Base-by-base conservation (phyloP, 2,113 vertebrate species). In the Percopsis transmontana region DNA sequence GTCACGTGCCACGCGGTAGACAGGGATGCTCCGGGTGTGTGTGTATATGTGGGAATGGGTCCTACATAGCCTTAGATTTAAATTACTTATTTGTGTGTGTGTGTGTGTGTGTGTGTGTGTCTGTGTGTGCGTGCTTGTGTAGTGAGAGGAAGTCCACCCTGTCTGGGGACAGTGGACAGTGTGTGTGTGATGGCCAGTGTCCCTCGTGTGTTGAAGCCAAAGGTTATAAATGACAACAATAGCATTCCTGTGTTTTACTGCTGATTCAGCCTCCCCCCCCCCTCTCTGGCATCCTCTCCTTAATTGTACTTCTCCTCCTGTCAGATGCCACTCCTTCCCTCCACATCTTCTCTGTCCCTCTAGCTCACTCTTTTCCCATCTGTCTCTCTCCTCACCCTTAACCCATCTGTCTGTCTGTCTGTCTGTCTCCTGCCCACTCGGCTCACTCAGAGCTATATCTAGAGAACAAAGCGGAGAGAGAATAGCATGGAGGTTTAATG, bases 401-500 rank as follows among this genome's bases (percentile, higher is more conserved):
- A 77, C 83, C 65, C 75, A 53, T 55, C 79, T 68, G 70, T 72
- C 79, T 76, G 74, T 79, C 57, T 52, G 12, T 53, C 33, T 65
- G 20, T 47, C 40, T 66, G 15, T 53, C 39, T 23, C 20, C 58
- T 50, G 42, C 58, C 41, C 51, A 38, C 51, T 54, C 58, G 48
- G 53, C 64, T 45, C 81, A 87, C 85, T 86, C 81, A 20, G 53
- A 27, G 84, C 82, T 87, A 86, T 88, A 87, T 88, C 83, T 71
- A 74, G 85, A 86, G 87, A 90, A 89, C 85, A 90, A 87, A 87
- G 82, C 47, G 21, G 47, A 51, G 80, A 70, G 79, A 73, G 76
- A 63, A 75, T 74, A 80, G 72, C 54, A 60, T 77, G 73, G 62
- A 77, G 71, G 77, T 74, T 82, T 75, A 79, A 83, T 85, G 79